Evolutionary conservation across 1,140 invertebrate genomes (phyloP).

Genomic region (Drosophila sproati): DNA sequence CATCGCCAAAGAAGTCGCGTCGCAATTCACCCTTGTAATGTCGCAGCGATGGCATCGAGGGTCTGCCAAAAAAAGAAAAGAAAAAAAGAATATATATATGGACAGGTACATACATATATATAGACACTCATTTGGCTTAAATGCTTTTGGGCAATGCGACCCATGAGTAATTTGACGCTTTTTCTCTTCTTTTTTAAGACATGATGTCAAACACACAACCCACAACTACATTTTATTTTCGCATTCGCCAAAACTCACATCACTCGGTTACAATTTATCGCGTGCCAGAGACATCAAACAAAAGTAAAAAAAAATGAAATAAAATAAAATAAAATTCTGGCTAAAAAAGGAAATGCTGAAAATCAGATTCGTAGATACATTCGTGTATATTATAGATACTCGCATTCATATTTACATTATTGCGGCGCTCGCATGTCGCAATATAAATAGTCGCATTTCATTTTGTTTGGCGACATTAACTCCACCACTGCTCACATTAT

Average conservation of each 20-base stretch:
- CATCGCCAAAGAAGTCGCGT: slow-evolving; percentile 90
- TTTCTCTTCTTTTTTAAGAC: background rate
- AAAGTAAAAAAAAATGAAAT: background rate
- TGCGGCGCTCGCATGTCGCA: slow-evolving; percentile 26
- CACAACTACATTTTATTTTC: slow-evolving; percentile 19
- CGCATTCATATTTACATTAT: slow-evolving; percentile 26
- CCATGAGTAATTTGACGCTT: slow-evolving; percentile 40
- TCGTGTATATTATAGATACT: slow-evolving; percentile 28
- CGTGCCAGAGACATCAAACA: slow-evolving; percentile 28
- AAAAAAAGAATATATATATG: slow-evolving; percentile 8
- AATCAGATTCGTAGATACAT: slow-evolving; percentile 27
- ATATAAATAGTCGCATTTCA: slow-evolving; percentile 38
- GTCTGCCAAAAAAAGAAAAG: slow-evolving; percentile 83
- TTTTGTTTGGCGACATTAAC: slow-evolving; percentile 29
- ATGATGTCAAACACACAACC: slow-evolving; percentile 6
- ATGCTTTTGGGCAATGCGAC: slow-evolving; percentile 18
- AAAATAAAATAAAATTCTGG: background rate
- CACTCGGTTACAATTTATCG: slow-evolving; percentile 1
- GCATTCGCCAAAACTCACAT: background rate
- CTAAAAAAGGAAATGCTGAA: slow-evolving; percentile 1
- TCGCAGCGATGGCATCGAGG: slow-evolving; percentile 91
- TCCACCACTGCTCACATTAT: slow-evolving; percentile 2
- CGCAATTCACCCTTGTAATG: slow-evolving; percentile 91
- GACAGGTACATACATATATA: too few species aligned
- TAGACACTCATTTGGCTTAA: too few species aligned